phyloP scores from a whole-genome alignment of 2,888 invertebrate species.

The Sminthurinus aureus region DNA sequence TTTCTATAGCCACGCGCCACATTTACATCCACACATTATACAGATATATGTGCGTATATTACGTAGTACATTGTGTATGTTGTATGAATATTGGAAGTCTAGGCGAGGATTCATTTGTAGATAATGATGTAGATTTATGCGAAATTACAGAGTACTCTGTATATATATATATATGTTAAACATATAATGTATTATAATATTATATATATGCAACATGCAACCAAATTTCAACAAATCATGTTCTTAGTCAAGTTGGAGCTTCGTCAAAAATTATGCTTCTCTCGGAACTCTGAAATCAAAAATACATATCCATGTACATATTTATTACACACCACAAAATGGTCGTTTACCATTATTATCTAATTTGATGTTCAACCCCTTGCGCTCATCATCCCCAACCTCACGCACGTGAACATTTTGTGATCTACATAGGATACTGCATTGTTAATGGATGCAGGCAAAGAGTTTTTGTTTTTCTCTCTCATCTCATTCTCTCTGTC shows the following conservation, averaged over 20 bases:
- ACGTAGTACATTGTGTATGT: background rate
- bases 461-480: constrained; percentile 9
- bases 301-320: background rate
- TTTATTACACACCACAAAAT: background rate
- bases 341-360: constrained; percentile 22
- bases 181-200: too few species aligned
- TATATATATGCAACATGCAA: background rate
- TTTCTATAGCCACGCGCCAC: constrained; percentile 33
- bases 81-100: background rate
- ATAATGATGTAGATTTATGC: background rate
- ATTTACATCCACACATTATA: constrained; percentile 12
- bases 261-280: background rate
- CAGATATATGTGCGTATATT: background rate
- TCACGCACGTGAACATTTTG: background rate
- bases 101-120: background rate
- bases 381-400: constrained; percentile 9
- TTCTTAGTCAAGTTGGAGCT: constrained; percentile 35
- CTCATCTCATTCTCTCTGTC: background rate
- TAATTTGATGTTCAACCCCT: constrained; percentile 36
- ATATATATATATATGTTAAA: background rate
- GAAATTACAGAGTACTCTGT: background rate
- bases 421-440: background rate
- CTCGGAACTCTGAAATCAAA: background rate
- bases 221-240: constrained; percentile 35
- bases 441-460: background rate